Percentiles rank a stretch among this genome's conserved stretches.
phyloP scores from a whole-genome alignment of 2,888 invertebrate species.

The Allophyes oxyacanthae region DNA sequence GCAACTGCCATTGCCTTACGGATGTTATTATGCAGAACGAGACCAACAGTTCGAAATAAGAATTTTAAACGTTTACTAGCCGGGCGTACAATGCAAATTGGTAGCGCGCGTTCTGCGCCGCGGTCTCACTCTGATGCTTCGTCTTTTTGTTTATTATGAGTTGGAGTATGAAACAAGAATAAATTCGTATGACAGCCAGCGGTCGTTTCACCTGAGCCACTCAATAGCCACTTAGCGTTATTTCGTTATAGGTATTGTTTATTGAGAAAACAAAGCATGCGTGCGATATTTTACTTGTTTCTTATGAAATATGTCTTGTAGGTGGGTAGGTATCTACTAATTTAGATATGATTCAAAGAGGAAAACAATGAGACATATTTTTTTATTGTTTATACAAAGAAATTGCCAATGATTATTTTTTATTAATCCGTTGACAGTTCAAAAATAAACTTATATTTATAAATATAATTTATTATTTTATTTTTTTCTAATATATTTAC shows the following conservation, averaged over 20 bases:
- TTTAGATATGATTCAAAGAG: neutral
- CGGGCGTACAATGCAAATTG: conserved; percentile 86
- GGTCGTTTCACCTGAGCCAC: conserved; percentile 68
- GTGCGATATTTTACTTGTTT: conserved; percentile 56
- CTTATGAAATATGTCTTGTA: conserved; percentile 10
- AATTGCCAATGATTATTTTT: neutral
- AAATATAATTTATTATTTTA: neutral
- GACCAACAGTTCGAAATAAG: conserved; percentile 86
- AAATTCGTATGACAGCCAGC: conserved; percentile 68
- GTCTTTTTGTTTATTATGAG: conserved; percentile 75
- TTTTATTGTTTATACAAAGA: neutral
- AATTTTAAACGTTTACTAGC: conserved; percentile 87
- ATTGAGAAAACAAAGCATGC: conserved; percentile 64
- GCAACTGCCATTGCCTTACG: conserved; percentile 88
- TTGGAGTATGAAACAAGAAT: conserved; percentile 71
- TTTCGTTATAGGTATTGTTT: conserved; percentile 63
- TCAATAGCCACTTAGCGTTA: conserved; percentile 71
- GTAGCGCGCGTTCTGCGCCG: conserved; percentile 81
- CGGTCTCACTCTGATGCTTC: conserved; percentile 78
- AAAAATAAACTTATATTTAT: neutral
- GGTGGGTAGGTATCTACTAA: neutral
- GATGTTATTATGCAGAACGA: conserved; percentile 88
- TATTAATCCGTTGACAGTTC: neutral
- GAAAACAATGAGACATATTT: neutral
- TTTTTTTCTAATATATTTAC: neutral